These are phyloP conservation scores for Papilio elwesi DNA, from an alignment of 2,888 invertebrate genomes.

Conservation along the genomic window DNA sequence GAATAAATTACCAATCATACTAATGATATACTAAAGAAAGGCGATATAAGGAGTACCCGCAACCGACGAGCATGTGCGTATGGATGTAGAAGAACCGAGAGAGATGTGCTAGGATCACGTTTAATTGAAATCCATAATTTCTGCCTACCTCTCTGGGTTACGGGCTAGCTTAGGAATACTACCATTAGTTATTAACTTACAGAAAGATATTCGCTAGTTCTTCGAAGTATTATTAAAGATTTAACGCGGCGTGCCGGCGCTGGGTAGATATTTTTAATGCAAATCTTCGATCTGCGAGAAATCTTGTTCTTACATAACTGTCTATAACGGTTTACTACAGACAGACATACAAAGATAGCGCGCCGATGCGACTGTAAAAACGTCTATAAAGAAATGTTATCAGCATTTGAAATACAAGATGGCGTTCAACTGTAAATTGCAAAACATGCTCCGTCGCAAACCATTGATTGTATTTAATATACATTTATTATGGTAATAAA, in stretches of 20 bases:
- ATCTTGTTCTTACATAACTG: slow-evolving; percentile 37
- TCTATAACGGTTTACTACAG: slow-evolving; percentile 22
- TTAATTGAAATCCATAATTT: too few relatives aligned
- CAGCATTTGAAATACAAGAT: slow-evolving; percentile 6
- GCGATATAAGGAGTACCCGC: too few relatives aligned
- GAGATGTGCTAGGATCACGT: too few relatives aligned
- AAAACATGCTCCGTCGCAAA: not conserved
- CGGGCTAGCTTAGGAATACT: too few relatives aligned
- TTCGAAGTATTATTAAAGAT: slow-evolving; percentile 2
- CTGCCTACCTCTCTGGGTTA: too few relatives aligned
- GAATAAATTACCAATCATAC: too few relatives aligned
- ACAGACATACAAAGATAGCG: not conserved
- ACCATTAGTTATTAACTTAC: too few relatives aligned
- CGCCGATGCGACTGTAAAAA: not conserved
- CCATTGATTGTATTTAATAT: slow-evolving; percentile 2
- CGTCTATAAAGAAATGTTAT: not conserved
- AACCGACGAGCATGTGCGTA: too few relatives aligned
- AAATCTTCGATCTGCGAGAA: slow-evolving; percentile 13
- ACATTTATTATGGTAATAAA: not conserved
- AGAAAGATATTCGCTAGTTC: not conserved
- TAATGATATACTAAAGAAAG: too few relatives aligned
- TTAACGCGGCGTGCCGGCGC: not conserved
- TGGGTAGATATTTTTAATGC: slow-evolving; percentile 18
- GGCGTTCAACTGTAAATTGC: not conserved
- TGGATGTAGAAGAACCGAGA: too few relatives aligned